phyloP scores from a whole-genome alignment of 2,888 invertebrate species.

The Rhagonycha lutea region DNA sequence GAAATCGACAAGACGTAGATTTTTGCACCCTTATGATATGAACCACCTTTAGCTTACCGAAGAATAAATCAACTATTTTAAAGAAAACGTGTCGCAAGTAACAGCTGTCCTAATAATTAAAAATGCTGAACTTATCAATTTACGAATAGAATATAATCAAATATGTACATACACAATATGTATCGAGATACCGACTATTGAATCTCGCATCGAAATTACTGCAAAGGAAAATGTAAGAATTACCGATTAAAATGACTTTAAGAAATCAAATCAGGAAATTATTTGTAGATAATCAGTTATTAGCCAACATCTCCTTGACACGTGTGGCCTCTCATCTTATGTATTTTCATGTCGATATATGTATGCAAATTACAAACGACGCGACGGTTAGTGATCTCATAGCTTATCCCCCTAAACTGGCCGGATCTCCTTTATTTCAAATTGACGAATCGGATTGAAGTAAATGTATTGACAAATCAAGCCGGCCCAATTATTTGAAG shows the following conservation, averaged over 20 bases:
- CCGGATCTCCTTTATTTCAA: slow-evolving; percentile 6
- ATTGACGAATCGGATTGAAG: slow-evolving; percentile 8
- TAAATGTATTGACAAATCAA: neutral
- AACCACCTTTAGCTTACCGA: slow-evolving; percentile 6
- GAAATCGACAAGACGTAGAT: slow-evolving; percentile 14
- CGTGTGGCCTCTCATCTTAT: slow-evolving; percentile 19
- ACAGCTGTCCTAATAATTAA: slow-evolving; percentile 7
- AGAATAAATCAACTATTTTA: slow-evolving; percentile 13
- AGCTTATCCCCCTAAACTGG: slow-evolving; percentile 11
- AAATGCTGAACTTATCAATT: neutral
- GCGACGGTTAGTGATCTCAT: slow-evolving; percentile 29
- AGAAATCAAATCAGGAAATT: neutral
- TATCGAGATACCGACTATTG: neutral
- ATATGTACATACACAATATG: neutral
- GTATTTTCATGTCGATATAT: slow-evolving; percentile 24
- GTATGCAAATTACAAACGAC: slow-evolving; percentile 11
- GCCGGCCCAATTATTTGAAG: neutral
- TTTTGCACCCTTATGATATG: slow-evolving; percentile 8
- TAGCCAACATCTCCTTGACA: slow-evolving; percentile 7
- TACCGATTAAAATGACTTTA: neutral
- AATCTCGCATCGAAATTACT: neutral
- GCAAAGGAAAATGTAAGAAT: neutral
- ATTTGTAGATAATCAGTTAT: neutral
- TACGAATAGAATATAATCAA: neutral
- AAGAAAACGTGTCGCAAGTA: neutral